Evolutionary conservation across 2,797 vertebrate genomes (phyloP).

Genomic region (Rhinoraja longicauda): DNA sequence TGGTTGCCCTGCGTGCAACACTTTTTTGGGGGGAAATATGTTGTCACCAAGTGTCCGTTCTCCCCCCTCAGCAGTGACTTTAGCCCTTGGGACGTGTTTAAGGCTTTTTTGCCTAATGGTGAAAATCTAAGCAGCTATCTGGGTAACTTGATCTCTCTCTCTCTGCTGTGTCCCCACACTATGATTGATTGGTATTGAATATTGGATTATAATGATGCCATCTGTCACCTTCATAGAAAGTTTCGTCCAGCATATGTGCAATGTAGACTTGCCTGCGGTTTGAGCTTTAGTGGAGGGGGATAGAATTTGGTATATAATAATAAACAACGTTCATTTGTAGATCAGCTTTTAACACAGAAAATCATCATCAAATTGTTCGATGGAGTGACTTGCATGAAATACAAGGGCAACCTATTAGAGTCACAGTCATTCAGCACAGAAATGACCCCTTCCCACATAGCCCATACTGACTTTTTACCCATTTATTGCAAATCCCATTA

Average conservation of each 20-base stretch:
- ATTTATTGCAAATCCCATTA: no score
- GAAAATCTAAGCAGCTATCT: background rate
- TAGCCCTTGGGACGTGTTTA: background rate
- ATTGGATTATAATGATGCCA: background rate
- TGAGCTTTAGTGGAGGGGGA: no score
- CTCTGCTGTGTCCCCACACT: background rate
- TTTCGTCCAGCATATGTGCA: background rate
- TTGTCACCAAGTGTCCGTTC: background rate
- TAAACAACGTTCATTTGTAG: no score
- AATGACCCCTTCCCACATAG: no score
- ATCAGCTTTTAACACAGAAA: no score
- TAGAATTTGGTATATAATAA: no score
- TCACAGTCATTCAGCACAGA: no score
- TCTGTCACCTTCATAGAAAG: background rate
- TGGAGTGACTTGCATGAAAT: no score
- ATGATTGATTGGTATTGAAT: background rate
- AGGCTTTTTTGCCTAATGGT: background rate
- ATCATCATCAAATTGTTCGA: no score
- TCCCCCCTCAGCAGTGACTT: background rate
- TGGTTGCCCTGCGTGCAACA: background rate
- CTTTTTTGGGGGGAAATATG: no score
- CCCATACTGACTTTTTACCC: no score
- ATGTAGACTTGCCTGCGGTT: background rate
- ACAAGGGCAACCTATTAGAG: no score
- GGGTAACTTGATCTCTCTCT: background rate